Evolutionary conservation across 2,888 invertebrate genomes (phyloP).

Genomic region (Pterostichus madidus): DNA sequence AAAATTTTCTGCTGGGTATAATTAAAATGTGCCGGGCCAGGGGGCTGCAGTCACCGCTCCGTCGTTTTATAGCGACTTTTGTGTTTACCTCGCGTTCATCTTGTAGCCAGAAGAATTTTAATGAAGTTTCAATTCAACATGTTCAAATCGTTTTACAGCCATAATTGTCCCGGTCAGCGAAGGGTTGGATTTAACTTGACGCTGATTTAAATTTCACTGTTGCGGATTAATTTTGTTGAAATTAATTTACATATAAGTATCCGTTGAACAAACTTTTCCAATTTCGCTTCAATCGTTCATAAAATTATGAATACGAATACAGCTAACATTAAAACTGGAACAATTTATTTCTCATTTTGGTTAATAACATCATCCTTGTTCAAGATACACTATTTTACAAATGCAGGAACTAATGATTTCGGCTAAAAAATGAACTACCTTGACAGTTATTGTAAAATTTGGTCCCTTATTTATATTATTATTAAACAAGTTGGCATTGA

Average conservation of each 20-base stretch:
- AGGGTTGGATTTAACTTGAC: conserved; percentile 16
- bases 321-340: too few relatives aligned
- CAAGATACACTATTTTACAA: too few relatives aligned
- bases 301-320: too few relatives aligned
- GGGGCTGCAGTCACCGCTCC: conserved; percentile 10
- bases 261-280: conserved; percentile 6
- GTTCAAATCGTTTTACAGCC: conserved; percentile 14
- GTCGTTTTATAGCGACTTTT: conserved; percentile 38
- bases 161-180: neutral
- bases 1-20: conserved; percentile 58
- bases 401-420: too few relatives aligned
- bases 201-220: conserved; percentile 4
- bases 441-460: too few relatives aligned
- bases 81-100: conserved; percentile 32
- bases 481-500: too few relatives aligned
- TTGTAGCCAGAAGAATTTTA: conserved; percentile 49
- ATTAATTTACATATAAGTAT: conserved; percentile 36
- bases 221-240: conserved; percentile 17
- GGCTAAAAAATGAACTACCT: too few relatives aligned
- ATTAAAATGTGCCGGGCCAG: conserved; percentile 50
- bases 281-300: neutral
- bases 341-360: too few relatives aligned
- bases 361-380: too few relatives aligned
- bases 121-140: conserved; percentile 38
- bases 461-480: too few relatives aligned